Conservation (phyloP, 2,113 vertebrate species). For the Poicephalus meyeri region DNA sequence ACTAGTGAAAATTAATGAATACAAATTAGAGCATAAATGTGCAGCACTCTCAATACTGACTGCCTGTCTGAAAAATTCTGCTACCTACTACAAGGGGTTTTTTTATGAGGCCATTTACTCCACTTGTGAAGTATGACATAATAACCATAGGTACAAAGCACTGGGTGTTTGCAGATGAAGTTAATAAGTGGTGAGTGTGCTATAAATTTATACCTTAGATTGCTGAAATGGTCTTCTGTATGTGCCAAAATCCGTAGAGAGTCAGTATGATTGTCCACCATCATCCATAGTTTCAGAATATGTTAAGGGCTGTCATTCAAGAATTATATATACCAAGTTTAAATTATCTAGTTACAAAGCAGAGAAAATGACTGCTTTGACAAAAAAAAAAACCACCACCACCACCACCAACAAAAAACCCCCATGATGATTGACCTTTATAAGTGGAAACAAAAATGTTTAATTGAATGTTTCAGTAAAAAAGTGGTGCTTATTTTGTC, state of each 20-base stretch:
- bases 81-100: background rate
- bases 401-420: too few species aligned
- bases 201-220: background rate
- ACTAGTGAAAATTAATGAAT: background rate
- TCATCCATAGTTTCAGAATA: background rate
- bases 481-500: background rate
- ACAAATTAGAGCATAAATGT: background rate
- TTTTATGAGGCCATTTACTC: background rate
- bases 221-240: background rate
- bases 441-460: background rate
- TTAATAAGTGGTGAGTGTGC: background rate
- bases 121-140: background rate
- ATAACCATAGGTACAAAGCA: background rate
- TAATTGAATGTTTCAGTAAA: slow-evolving; percentile 18
- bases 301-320: background rate
- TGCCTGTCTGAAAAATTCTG: background rate
- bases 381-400: background rate
- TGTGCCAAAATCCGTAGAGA: background rate
- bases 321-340: background rate
- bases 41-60: background rate
- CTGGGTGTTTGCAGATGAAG: background rate
- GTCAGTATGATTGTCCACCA: background rate
- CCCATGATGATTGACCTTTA: background rate
- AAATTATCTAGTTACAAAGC: slow-evolving; percentile 1
- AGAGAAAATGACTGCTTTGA: background rate